Evolutionary conservation across 35 echinoderm and acorn worm genomes (phyloP).

Genomic region (Patiria miniata): DNA sequence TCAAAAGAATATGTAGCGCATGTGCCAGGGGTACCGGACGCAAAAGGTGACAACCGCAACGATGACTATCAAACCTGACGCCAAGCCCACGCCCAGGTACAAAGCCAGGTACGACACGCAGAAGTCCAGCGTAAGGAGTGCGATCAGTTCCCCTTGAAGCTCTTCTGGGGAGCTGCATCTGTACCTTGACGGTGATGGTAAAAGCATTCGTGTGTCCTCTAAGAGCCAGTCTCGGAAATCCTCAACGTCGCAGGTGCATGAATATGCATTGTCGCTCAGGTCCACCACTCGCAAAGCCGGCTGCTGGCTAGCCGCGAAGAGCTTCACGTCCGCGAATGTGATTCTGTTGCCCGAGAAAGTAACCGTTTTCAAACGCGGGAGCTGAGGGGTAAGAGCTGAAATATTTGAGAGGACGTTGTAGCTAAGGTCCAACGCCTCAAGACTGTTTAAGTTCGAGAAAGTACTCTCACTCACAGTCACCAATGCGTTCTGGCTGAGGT

Average conservation of each 20-base stretch:
- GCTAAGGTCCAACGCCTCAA: not conserved
- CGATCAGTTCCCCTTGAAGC: not conserved
- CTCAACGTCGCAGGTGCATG: not conserved
- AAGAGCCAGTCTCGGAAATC: not conserved
- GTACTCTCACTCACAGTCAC: not conserved
- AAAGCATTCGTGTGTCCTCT: not conserved
- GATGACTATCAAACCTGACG: not conserved
- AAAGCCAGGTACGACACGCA: not conserved
- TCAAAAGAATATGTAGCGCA: slow-evolving; percentile 12
- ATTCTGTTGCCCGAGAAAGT: slow-evolving; percentile 14
- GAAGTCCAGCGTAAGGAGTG: not conserved
- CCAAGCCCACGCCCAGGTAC: not conserved
- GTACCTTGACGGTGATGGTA: not conserved
- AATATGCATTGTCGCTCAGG: slow-evolving; percentile 9
- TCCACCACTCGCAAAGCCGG: not conserved
- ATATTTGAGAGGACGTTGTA: not conserved
- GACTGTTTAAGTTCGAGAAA: too few relatives aligned
- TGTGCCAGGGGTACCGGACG: slow-evolving; percentile 1
- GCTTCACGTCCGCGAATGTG: not conserved
- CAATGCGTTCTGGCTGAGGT: not conserved
- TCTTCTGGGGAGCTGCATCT: not conserved
- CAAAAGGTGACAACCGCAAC: not conserved
- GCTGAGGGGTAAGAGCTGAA: not conserved
- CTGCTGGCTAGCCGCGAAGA: not conserved
- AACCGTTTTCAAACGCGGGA: not conserved